Percentiles rank a stretch among this genome's conserved stretches.
Conservation (phyloP, 2,113 vertebrate species). For the Oostethus manadensis region DNA sequence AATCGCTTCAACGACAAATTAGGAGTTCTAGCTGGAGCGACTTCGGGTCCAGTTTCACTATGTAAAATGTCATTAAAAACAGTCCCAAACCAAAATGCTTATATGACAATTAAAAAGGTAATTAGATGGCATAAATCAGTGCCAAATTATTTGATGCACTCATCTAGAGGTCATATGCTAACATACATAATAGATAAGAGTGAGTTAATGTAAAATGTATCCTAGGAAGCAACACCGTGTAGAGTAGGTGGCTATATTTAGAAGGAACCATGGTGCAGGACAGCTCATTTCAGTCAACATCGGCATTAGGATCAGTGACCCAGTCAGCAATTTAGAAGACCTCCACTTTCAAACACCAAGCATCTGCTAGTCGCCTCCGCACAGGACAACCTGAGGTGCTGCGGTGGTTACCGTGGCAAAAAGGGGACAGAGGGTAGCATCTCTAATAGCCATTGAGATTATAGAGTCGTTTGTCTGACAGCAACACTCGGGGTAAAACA, state of each 20-base stretch:
- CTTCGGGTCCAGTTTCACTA: not conserved
- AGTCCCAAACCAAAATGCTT: too few relatives aligned
- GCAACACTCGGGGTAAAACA: too few relatives aligned
- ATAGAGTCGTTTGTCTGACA: not conserved
- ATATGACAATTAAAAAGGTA: too few relatives aligned
- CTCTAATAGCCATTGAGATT: slow-evolving; percentile 5
- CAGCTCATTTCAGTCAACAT: too few relatives aligned
- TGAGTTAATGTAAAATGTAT: not conserved
- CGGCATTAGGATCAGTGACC: too few relatives aligned
- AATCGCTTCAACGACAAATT: slow-evolving; percentile 9
- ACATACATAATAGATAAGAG: too few relatives aligned
- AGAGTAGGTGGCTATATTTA: not conserved
- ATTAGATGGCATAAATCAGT: too few relatives aligned
- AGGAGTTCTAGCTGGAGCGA: not conserved
- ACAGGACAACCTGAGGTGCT: slow-evolving; percentile 30
- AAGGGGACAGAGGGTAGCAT: slow-evolving; percentile 38
- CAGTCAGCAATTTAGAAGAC: not conserved
- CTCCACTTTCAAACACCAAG: not conserved
- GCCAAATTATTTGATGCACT: too few relatives aligned
- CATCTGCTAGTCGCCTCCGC: not conserved
- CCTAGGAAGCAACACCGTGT: not conserved
- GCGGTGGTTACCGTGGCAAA: slow-evolving; percentile 53
- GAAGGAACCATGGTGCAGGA: too few relatives aligned
- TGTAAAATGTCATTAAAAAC: too few relatives aligned
- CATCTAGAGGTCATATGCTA: too few relatives aligned